Conservation (phyloP, 2,113 vertebrate species). For the Formicarius rufipectus region DNA sequence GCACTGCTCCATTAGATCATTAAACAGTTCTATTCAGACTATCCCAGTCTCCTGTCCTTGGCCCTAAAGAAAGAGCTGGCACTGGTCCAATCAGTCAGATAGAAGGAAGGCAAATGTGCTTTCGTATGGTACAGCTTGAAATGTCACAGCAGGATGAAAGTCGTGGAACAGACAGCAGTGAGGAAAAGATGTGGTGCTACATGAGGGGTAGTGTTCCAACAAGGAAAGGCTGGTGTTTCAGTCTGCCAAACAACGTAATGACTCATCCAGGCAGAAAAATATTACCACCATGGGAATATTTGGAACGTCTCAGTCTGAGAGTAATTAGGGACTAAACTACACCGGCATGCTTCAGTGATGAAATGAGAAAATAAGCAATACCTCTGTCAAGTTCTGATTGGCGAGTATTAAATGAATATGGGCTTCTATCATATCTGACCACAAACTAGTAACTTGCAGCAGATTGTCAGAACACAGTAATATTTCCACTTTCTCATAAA, state of each 20-base stretch:
- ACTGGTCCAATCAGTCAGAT: constrained; percentile 75
- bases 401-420: constrained; percentile 75
- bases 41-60: constrained; percentile 81
- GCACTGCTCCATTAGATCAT: constrained; percentile 80
- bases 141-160: constrained; percentile 77
- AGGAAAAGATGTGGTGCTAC: constrained; percentile 74
- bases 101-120: constrained; percentile 75
- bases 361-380: constrained; percentile 86
- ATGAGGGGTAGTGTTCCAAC: constrained; percentile 79
- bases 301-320: constrained; percentile 86
- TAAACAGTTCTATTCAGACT: constrained; percentile 76
- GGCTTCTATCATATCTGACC: constrained; percentile 73
- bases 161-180: constrained; percentile 72
- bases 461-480: constrained; percentile 61
- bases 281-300: constrained; percentile 93
- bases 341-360: constrained; percentile 86
- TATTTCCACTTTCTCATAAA: constrained; percentile 65
- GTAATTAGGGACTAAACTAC: constrained; percentile 97
- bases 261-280: constrained; percentile 92
- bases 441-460: constrained; percentile 71
- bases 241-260: constrained; percentile 91
- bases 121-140: constrained; percentile 73
- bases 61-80: constrained; percentile 81
- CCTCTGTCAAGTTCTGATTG: constrained; percentile 82
- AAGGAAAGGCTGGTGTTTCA: constrained; percentile 84